phyloP scores from a whole-genome alignment of 2,797 vertebrate genomes.

The Clarias fuscus region DNA sequence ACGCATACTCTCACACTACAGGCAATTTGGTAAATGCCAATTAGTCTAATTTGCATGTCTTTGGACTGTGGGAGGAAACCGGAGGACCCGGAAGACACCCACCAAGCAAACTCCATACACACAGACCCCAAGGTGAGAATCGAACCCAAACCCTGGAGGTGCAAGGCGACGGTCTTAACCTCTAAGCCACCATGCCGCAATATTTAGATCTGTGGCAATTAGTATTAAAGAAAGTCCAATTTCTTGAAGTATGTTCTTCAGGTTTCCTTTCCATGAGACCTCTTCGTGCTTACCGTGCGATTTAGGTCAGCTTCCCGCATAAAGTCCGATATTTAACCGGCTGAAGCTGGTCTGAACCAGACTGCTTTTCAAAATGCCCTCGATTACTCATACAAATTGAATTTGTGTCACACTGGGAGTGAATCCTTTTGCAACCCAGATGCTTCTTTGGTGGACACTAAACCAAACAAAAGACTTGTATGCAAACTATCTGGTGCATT shows the following conservation, averaged over 20 bases:
- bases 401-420: background rate
- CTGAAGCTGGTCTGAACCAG: background rate
- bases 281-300: background rate
- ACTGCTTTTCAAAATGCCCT: constrained; percentile 17
- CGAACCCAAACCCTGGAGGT: too few species aligned
- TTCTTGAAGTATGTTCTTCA: background rate
- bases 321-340: background rate
- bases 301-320: background rate
- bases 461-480: background rate
- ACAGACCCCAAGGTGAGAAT: too few species aligned
- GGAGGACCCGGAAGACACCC: too few species aligned
- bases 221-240: background rate
- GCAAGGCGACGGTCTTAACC: too few species aligned
- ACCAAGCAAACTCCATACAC: too few species aligned
- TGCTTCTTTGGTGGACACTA: background rate
- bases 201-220: background rate
- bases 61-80: too few species aligned
- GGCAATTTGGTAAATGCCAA: too few species aligned
- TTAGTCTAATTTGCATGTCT: too few species aligned
- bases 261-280: background rate
- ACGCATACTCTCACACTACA: too few species aligned
- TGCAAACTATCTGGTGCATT: background rate
- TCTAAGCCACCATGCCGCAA: too few species aligned
- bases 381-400: background rate
- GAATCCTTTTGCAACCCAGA: constrained; percentile 4